A percentile compares a stretch with the other conserved stretches of the same genome.
phyloP scores from a whole-genome alignment of 1,140 invertebrate genomes.

The Philopotamus ludificatus region DNA sequence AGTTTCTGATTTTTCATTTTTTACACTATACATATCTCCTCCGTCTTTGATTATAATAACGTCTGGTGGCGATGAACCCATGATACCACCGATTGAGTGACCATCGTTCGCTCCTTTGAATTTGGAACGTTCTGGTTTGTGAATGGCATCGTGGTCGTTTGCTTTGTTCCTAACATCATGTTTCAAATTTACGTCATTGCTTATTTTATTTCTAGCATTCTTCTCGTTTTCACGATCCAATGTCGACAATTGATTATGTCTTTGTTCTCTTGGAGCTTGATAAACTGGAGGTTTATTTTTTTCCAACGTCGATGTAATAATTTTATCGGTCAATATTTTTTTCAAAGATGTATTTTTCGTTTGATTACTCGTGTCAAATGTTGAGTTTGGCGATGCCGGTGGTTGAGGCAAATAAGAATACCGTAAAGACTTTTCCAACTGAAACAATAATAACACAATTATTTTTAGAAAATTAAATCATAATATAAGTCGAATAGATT shows the following conservation, averaged over 20 bases:
- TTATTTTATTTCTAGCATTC: constrained; percentile 51
- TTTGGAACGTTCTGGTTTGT: constrained; percentile 51
- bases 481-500: background rate
- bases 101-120: constrained; percentile 48
- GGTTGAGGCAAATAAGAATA: constrained; percentile 50
- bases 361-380: constrained; percentile 50
- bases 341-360: constrained; percentile 46
- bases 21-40: constrained; percentile 42
- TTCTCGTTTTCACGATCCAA: constrained; percentile 56
- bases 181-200: constrained; percentile 25
- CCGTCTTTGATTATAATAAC: constrained; percentile 40
- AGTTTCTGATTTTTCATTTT: constrained; percentile 50
- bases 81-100: constrained; percentile 5
- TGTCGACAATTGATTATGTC: constrained; percentile 54
- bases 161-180: constrained; percentile 17
- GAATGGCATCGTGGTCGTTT: constrained; percentile 16
- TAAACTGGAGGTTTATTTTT: constrained; percentile 54
- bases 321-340: constrained; percentile 54
- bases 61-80: constrained; percentile 34
- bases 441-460: constrained; percentile 41
- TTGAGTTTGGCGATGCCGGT: constrained; percentile 48
- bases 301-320: constrained; percentile 50
- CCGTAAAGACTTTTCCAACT: constrained; percentile 54
- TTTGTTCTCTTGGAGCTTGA: constrained; percentile 47
- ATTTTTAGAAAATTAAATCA: constrained; percentile 1